Evolutionary conservation across 2,113 vertebrate species (phyloP).

Genomic region (Sciurus niger): DNA sequence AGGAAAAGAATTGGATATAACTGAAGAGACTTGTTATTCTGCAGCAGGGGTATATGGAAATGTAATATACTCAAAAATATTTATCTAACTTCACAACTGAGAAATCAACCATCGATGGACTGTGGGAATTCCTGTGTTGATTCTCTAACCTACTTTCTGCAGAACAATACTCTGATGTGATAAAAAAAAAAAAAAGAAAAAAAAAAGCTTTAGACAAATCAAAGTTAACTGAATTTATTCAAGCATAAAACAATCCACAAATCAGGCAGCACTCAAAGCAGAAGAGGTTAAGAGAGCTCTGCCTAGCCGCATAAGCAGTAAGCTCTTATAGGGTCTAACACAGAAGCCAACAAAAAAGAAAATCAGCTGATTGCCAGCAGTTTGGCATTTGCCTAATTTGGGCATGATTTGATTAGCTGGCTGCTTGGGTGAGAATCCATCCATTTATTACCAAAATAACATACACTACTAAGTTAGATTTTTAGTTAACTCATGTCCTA

Average conservation of each 20-base stretch:
- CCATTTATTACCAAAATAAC: neutral
- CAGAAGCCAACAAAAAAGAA: neutral
- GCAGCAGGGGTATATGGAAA: neutral
- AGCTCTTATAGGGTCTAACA: neutral
- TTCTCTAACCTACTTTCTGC: neutral
- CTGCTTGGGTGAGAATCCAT: neutral
- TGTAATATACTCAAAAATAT: neutral
- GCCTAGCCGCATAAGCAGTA: neutral
- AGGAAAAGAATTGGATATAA: neutral
- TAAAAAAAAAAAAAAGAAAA: neutral
- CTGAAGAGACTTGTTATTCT: neutral
- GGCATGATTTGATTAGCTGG: neutral
- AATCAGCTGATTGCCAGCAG: neutral
- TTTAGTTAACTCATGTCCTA: neutral
- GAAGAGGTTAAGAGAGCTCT: neutral
- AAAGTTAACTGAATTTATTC: neutral
- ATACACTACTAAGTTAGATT: neutral
- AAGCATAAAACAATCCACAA: neutral
- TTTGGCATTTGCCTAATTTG: neutral
- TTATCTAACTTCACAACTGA: neutral
- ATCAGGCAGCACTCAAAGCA: neutral
- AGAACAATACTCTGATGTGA: neutral
- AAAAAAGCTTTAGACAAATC: neutral
- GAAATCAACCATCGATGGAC: neutral
- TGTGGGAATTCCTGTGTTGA: neutral